These are phyloP conservation scores for Ophioninae sp. DNA, from an alignment of 2,888 invertebrate species.

Conservation along the genomic window DNA sequence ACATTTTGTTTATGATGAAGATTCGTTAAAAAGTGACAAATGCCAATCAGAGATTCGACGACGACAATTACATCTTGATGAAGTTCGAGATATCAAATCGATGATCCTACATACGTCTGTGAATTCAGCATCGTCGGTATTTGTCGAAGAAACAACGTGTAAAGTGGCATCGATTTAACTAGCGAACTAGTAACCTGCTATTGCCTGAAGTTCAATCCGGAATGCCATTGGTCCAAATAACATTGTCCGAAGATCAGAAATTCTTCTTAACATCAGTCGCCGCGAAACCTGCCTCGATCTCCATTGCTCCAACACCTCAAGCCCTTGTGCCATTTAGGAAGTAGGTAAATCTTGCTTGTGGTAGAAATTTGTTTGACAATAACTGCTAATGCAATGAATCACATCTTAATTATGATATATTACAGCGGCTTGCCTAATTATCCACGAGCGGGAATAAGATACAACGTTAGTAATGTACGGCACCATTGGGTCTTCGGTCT, in stretches of 20 bases:
- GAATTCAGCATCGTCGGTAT: too few relatives aligned
- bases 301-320: neutral
- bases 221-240: neutral
- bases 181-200: too few relatives aligned
- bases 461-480: slow-evolving; percentile 52
- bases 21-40: neutral
- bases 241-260: neutral
- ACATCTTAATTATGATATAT: slow-evolving; percentile 62
- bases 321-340: slow-evolving; percentile 3
- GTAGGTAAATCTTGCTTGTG: neutral
- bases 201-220: neutral
- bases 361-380: slow-evolving; percentile 48
- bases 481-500: slow-evolving; percentile 43
- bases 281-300: neutral
- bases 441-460: slow-evolving; percentile 42
- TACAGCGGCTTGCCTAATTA: slow-evolving; percentile 56
- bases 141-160: too few relatives aligned
- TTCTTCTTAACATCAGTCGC: neutral
- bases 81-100: neutral
- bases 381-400: slow-evolving; percentile 36
- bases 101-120: neutral
- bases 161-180: too few relatives aligned
- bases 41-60: neutral
- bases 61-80: neutral
- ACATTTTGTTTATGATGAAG: neutral